Conservation (phyloP, 2,113 vertebrate genomes). For the Ptilorrhoa leucosticta region DNA sequence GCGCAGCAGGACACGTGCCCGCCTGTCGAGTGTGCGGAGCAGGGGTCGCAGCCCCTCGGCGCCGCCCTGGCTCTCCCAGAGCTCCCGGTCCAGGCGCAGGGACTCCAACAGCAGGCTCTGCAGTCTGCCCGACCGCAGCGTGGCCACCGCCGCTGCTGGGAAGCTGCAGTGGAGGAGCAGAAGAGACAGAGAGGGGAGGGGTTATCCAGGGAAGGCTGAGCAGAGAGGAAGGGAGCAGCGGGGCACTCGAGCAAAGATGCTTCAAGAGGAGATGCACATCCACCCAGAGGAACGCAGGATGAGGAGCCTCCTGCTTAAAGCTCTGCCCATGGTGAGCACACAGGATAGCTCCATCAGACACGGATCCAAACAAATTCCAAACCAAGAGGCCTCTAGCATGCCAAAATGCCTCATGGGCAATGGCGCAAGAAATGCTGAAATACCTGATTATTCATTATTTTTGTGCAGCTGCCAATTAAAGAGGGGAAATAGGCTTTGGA, state of each 20-base stretch:
- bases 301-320: not conserved
- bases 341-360: not conserved
- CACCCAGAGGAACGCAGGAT: rapidly evolving
- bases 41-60: slow-evolving; percentile 66
- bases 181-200: not conserved
- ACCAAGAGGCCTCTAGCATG: not conserved
- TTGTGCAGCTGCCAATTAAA: not conserved
- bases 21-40: slow-evolving; percentile 71
- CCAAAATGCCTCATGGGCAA: not conserved
- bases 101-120: slow-evolving; percentile 80
- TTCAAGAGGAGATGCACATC: not conserved
- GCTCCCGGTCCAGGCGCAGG: slow-evolving; percentile 76
- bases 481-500: not conserved
- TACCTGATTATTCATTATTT: not conserved
- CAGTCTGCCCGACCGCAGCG: slow-evolving; percentile 81
- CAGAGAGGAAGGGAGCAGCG: not conserved
- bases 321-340: rapidly evolving
- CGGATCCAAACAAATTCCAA: rapidly evolving
- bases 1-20: slow-evolving; percentile 76
- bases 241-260: not conserved
- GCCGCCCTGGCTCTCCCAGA: slow-evolving; percentile 84
- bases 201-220: not conserved
- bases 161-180: slow-evolving; percentile 71
- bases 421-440: not conserved
- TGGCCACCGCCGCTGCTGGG: slow-evolving; percentile 73